Conservation (phyloP, 1,140 invertebrate genomes). For the Caerostris darwini region DNA sequence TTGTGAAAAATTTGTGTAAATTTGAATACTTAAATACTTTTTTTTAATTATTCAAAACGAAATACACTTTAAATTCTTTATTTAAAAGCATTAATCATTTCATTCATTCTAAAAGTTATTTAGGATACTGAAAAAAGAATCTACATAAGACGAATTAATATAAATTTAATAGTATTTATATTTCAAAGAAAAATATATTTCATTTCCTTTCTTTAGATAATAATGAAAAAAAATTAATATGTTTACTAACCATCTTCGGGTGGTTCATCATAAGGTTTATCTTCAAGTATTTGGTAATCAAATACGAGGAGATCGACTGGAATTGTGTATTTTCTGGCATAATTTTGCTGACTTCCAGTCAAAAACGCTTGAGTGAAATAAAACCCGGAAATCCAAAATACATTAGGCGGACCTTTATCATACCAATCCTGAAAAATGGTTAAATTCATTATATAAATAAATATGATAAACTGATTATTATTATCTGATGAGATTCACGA, state of each 20-base stretch:
- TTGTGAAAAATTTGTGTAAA: too few species aligned
- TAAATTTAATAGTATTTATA: not conserved
- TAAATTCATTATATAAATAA: too few species aligned
- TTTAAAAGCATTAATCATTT: too few species aligned
- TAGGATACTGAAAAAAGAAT: too few species aligned
- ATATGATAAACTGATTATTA: too few species aligned
- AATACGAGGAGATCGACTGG: conserved; percentile 90
- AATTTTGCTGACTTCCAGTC: conserved; percentile 96
- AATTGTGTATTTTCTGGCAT: conserved; percentile 91
- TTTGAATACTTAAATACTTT: too few species aligned
- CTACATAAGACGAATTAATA: too few species aligned
- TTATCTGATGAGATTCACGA: too few species aligned
- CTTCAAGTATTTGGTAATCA: conserved; percentile 85
- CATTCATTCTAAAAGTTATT: too few species aligned
- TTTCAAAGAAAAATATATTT: not conserved
- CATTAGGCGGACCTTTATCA: conserved; percentile 88
- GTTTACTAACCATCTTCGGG: conserved; percentile 70
- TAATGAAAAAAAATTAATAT: not conserved
- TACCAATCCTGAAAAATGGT: conserved; percentile 88
- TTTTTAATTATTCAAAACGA: too few species aligned
- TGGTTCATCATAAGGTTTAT: conserved; percentile 62
- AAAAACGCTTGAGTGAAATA: conserved; percentile 98
- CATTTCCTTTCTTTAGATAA: not conserved
- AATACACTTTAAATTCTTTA: too few species aligned
- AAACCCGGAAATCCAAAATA: conserved; percentile 96